phyloP scores from a whole-genome alignment of 2,888 invertebrate genomes.

The Nephrotoma flavescens region DNA sequence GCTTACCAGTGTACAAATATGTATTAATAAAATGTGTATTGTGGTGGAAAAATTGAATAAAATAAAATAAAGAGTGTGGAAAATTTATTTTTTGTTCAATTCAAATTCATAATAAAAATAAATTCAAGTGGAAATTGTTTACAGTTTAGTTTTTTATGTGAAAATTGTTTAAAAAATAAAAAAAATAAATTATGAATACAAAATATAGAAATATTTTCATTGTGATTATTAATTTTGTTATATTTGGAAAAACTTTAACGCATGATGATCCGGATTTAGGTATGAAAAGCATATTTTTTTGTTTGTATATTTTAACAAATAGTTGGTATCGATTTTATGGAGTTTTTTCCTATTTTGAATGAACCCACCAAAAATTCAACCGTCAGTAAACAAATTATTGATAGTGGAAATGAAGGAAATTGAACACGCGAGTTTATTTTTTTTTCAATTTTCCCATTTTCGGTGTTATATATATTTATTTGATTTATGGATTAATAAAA shows the following conservation, averaged over 20 bases:
- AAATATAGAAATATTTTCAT: not conserved
- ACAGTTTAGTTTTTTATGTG: not conserved
- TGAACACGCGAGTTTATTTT: not conserved
- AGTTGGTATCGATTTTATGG: too few relatives aligned
- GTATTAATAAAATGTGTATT: not conserved
- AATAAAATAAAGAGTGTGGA: not conserved
- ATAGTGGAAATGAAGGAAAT: not conserved
- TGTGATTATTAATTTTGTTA: slow-evolving; percentile 1
- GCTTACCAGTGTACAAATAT: not conserved
- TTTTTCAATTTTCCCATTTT: not conserved
- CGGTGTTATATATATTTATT: not conserved
- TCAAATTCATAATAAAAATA: not conserved
- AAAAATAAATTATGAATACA: not conserved
- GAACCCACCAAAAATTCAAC: not conserved
- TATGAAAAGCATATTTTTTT: not conserved
- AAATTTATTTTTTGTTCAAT: not conserved
- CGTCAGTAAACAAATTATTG: not conserved
- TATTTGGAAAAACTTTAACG: slow-evolving; percentile 1
- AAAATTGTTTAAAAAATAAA: not conserved
- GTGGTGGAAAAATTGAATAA: not conserved
- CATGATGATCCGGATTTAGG: not conserved
- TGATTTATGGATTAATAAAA: not conserved
- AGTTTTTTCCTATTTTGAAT: not conserved
- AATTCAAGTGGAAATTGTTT: not conserved
- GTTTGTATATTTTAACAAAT: not conserved